Base-by-base conservation (phyloP, 2,888 invertebrate species). In the Notodromas monacha region DNA sequence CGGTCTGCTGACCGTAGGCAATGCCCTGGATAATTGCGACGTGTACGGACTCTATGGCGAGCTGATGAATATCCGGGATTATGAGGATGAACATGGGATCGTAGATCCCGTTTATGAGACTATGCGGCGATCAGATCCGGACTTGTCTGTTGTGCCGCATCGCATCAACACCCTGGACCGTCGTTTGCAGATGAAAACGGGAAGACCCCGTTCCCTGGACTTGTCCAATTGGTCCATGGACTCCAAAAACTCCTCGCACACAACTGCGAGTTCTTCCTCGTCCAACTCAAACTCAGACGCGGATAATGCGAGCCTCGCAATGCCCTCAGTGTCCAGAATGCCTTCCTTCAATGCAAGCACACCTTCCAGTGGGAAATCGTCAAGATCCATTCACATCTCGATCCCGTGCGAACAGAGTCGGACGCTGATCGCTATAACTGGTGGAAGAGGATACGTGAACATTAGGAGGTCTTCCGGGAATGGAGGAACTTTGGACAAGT, bases 31-130 rank as follows among this genome's bases (percentile, higher is more conserved):
- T 31, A 56, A 56, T 32, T 74, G 72, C 43, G 76, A 79, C 48
- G 74, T 79, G 1, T 79, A 77, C 44, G 77, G 76, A 0, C 52
- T 81, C 2, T 81, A 77, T 44, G 73, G 72, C 2, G 76, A 79
- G 43, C 52, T 81, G 33, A 73, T 81, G 61, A 74, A 74, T 45
- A 67, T 74, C 1, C 70, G 69, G 43, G 74, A 76, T 43, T 70
- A 73, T 40, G 73, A 69, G 33, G 68, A 67, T n/a, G 68, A 67
- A 37, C 61, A 62, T 4, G 64, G 66, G 36, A 63, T 64, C 2
- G 38, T 39, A 2, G 63, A 66, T 33, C 61, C 65, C 0, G 62
- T 69, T 16, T 67, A 66, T 40, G 74, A 74, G 40, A 62, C 68
- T 0, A 51, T 73, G 32, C 55, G 73, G 8, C 56, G 72, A 30